These are phyloP conservation scores for Brachionus rubens DNA, from an alignment of 1,140 invertebrate genomes.

Conservation along the genomic window DNA sequence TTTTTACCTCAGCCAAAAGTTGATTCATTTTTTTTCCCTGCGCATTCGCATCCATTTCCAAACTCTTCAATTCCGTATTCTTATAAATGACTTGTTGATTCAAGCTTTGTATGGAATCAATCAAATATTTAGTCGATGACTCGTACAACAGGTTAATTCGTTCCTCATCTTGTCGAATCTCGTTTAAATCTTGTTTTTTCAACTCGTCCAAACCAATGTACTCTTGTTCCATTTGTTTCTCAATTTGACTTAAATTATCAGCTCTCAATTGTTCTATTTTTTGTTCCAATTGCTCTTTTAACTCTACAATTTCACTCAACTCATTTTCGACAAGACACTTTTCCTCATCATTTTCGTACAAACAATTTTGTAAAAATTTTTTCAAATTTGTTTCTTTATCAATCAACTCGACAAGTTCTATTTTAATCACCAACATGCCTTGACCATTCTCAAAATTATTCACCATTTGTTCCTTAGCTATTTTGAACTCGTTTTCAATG, in stretches of 20 bases:
- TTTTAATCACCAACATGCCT: background rate
- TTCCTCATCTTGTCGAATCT: background rate
- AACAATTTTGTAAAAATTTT: constrained; percentile 6
- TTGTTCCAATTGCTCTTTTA: background rate
- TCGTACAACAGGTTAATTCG: constrained; percentile 5
- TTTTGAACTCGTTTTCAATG: constrained; percentile 7
- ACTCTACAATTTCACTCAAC: background rate
- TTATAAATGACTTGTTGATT: background rate
- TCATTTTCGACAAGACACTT: constrained; percentile 20
- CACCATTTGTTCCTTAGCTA: background rate
- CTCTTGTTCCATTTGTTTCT: constrained; percentile 17
- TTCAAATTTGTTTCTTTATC: background rate
- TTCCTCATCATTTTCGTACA: constrained; percentile 38
- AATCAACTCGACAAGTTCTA: background rate
- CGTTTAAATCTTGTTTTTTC: constrained; percentile 7
- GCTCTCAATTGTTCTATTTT: background rate
- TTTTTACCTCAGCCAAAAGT: constrained; percentile 17
- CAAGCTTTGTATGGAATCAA: background rate
- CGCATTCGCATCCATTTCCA: background rate
- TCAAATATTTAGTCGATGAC: constrained; percentile 19
- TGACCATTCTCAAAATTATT: background rate
- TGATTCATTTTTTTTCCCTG: constrained; percentile 35
- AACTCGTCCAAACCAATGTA: constrained; percentile 9
- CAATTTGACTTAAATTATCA: background rate
- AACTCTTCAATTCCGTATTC: background rate